Conservation (phyloP, 2,797 vertebrate species). For the Tapera naevia region DNA sequence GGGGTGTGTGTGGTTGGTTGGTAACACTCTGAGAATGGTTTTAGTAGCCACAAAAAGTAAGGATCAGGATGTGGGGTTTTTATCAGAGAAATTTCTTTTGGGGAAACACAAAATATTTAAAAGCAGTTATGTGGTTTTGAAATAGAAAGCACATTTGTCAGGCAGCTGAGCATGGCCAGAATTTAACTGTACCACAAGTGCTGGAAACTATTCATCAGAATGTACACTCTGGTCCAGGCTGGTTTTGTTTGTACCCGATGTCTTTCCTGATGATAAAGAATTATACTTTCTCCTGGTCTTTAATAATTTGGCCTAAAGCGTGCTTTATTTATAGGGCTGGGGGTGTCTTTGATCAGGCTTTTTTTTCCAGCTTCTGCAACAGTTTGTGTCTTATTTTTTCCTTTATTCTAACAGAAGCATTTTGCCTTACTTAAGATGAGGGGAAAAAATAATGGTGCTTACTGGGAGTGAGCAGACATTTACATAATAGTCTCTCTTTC, state of each 20-base stretch:
- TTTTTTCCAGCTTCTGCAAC: background rate
- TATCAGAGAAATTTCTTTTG: background rate
- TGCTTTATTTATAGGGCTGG: background rate
- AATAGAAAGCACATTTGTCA: background rate
- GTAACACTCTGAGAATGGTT: background rate
- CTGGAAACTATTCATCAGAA: background rate
- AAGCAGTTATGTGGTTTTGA: background rate
- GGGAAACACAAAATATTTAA: background rate
- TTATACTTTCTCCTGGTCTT: background rate
- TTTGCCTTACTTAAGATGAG: background rate
- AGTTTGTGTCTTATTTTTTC: background rate
- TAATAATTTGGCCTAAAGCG: background rate
- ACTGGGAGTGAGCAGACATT: background rate
- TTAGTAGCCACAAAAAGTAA: background rate
- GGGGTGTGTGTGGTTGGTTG: background rate
- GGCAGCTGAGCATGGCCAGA: background rate
- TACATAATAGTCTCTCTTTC: background rate
- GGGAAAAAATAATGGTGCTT: background rate
- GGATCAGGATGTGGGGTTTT: background rate
- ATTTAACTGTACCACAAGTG: background rate
- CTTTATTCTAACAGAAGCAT: background rate
- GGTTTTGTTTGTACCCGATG: background rate
- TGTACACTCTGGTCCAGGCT: background rate
- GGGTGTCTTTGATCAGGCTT: background rate
- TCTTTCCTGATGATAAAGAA: background rate